Percentiles rank a stretch among this genome's conserved stretches.
Evolutionary conservation across 2,888 invertebrate species (phyloP).

Genomic region (Penaeus monodon): DNA sequence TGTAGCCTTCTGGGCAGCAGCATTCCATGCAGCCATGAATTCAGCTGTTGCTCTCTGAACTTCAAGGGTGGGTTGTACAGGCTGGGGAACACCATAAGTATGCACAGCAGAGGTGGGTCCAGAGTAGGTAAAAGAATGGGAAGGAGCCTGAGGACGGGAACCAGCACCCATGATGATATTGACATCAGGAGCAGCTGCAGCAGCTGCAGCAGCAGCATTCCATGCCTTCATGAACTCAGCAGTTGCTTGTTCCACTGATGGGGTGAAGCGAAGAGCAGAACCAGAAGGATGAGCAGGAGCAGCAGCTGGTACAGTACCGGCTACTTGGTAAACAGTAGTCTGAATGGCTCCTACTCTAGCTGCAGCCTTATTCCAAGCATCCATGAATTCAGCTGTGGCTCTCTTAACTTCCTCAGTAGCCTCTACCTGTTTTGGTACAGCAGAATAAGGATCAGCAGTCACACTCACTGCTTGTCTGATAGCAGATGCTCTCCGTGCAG

Average conservation of each 20-base stretch:
- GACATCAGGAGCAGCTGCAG: constrained; percentile 17
- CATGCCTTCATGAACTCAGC: constrained; percentile 18
- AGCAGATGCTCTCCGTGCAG: constrained; percentile 33
- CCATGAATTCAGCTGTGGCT: too few relatives aligned
- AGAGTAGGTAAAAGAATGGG: not conserved
- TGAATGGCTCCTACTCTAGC: too few relatives aligned
- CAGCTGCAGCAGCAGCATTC: constrained; percentile 20
- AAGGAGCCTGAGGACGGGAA: not conserved
- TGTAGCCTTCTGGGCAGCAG: constrained; percentile 13
- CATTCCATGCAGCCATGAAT: not conserved
- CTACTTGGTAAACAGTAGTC: too few relatives aligned
- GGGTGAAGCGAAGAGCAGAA: constrained; percentile 18
- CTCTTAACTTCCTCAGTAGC: too few relatives aligned
- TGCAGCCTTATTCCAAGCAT: too few relatives aligned
- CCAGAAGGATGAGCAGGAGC: not conserved
- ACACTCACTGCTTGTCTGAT: not conserved
- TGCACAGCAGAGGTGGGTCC: not conserved
- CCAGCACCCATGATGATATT: constrained; percentile 17
- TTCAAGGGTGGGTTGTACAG: constrained; percentile 13
- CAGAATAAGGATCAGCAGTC: too few relatives aligned
- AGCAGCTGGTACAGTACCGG: too few relatives aligned
- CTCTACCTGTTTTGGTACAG: too few relatives aligned
- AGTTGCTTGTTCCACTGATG: constrained; percentile 10
- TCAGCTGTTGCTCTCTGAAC: not conserved
- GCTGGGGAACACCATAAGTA: constrained; percentile 1